Evolutionary conservation across 2,113 vertebrate genomes (phyloP).

Genomic region (Bambusicola thoracicus): DNA sequence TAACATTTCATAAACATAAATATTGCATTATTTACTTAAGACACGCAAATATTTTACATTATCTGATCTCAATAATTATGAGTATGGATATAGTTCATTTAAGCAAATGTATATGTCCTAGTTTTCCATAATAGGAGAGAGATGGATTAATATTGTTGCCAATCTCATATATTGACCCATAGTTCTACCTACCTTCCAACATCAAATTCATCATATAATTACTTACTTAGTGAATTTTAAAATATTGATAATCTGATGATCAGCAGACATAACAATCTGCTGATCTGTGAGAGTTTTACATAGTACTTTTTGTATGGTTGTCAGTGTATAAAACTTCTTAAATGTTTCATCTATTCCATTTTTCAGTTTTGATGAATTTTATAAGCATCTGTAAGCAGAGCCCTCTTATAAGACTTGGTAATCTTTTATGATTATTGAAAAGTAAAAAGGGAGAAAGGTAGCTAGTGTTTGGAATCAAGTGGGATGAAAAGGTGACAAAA

Average conservation of each 20-base stretch:
- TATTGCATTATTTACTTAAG: background rate
- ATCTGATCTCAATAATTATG: background rate
- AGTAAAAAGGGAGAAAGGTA: background rate
- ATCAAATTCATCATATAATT: background rate
- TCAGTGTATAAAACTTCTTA: background rate
- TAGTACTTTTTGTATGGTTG: background rate
- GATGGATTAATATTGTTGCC: fast-evolving
- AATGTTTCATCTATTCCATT: background rate
- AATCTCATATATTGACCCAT: fast-evolving
- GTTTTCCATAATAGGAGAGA: background rate
- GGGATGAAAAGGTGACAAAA: background rate
- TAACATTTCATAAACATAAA: background rate
- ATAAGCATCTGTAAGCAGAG: background rate
- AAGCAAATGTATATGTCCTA: background rate
- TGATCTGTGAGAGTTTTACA: background rate
- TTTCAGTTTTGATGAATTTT: background rate
- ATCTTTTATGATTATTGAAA: background rate
- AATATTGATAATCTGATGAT: background rate
- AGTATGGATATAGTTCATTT: background rate
- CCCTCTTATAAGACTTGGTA: background rate
- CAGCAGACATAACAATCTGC: background rate
- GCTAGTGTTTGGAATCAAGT: background rate
- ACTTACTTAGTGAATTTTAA: background rate
- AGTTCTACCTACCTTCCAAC: background rate
- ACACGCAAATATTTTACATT: background rate